phyloP scores from a whole-genome alignment of 2,888 invertebrate species.

The Pristionchus exspectatus region DNA sequence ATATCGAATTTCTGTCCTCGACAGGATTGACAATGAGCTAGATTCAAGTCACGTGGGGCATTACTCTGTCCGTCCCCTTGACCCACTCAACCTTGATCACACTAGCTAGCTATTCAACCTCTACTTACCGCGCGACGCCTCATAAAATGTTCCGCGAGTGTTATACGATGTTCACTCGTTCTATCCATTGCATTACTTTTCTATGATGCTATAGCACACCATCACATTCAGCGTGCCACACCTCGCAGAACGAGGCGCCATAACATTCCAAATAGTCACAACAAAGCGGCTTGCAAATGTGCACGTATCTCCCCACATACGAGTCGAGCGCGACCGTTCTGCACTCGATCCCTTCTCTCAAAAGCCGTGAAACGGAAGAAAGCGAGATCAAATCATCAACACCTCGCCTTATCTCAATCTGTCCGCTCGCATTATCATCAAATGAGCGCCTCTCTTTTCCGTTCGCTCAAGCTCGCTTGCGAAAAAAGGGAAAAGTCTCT shows the following conservation, averaged over 20 bases:
- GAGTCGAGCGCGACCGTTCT: slow-evolving; percentile 8
- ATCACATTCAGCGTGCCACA: neutral
- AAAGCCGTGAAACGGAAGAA: neutral
- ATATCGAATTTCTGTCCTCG: too few relatives aligned
- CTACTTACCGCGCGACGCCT: neutral
- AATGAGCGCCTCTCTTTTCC: neutral
- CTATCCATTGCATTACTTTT: neutral
- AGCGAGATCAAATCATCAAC: slow-evolving; percentile 44
- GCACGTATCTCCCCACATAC: neutral
- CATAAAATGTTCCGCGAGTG: slow-evolving; percentile 9
- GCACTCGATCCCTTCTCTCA: neutral
- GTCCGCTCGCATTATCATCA: neutral
- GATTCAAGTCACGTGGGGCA: neutral
- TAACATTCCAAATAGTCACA: neutral
- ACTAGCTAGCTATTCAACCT: neutral
- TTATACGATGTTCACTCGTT: neutral
- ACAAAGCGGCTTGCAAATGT: neutral
- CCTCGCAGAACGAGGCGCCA: neutral
- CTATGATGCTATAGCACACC: neutral
- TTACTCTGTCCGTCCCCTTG: neutral
- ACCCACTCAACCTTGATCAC: slow-evolving; percentile 4
- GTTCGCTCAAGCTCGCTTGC: neutral
- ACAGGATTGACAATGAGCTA: too few relatives aligned
- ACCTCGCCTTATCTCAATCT: slow-evolving; percentile 28
- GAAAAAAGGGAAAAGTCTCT: neutral